A percentile compares a stretch with the other conserved stretches of the same genome.
These are phyloP conservation scores for Ormyrus labotus DNA, from an alignment of 2,888 invertebrate genomes.

Conservation along the genomic window DNA sequence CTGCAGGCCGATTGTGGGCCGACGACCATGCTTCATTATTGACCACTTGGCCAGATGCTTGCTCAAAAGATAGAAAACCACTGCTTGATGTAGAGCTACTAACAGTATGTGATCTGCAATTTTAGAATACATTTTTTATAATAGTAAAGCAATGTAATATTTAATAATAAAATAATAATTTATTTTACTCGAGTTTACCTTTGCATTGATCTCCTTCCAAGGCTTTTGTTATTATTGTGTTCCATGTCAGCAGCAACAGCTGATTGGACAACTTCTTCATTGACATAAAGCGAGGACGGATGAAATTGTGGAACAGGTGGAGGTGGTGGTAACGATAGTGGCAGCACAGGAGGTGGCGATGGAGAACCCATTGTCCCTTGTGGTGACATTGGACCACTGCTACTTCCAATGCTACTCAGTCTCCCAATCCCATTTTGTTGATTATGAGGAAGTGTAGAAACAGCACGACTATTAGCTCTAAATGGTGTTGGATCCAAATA, in stretches of 20 bases:
- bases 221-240: slow-evolving; percentile 78
- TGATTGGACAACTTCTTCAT: slow-evolving; percentile 70
- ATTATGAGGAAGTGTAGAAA: slow-evolving; percentile 67
- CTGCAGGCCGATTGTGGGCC: slow-evolving; percentile 27
- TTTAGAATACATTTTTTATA: background rate
- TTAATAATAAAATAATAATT: background rate
- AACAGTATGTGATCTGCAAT: slow-evolving; percentile 66
- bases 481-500: slow-evolving; percentile 77
- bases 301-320: slow-evolving; percentile 70
- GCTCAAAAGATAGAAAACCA: slow-evolving; percentile 63
- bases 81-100: slow-evolving; percentile 67
- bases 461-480: slow-evolving; percentile 65
- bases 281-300: slow-evolving; percentile 73
- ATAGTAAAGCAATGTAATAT: background rate
- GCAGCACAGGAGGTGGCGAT: slow-evolving; percentile 71
- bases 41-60: slow-evolving; percentile 56
- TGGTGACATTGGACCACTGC: slow-evolving; percentile 75
- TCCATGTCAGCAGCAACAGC: slow-evolving; percentile 70
- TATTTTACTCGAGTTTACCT: slow-evolving; percentile 61
- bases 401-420: slow-evolving; percentile 74
- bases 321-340: slow-evolving; percentile 68
- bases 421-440: slow-evolving; percentile 72
- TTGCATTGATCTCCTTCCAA: slow-evolving; percentile 67
- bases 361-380: slow-evolving; percentile 74
- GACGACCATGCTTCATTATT: slow-evolving; percentile 42